These are phyloP conservation scores for Dolomedes plantarius DNA, from an alignment of 2,888 invertebrate genomes.

Conservation along the genomic window DNA sequence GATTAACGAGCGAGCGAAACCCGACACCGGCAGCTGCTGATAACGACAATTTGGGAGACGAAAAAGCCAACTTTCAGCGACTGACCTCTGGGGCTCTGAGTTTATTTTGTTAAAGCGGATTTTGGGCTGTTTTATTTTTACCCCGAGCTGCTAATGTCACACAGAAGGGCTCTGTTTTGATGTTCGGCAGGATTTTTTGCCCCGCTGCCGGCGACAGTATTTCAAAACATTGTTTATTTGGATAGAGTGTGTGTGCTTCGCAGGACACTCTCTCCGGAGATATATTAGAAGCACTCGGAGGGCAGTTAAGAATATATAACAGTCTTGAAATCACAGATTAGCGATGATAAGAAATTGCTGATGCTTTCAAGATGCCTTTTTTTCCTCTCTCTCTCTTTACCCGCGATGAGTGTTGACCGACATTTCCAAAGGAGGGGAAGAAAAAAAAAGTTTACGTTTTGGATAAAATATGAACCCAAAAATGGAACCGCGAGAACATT, in stretches of 20 bases:
- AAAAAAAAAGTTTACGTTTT: too few species aligned
- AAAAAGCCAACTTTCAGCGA: background rate
- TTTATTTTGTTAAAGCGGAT: slow-evolving; percentile 24
- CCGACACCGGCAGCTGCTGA: slow-evolving; percentile 9
- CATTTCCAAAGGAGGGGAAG: too few species aligned
- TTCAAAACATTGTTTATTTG: slow-evolving; percentile 15
- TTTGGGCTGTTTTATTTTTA: slow-evolving; percentile 1
- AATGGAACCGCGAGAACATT: too few species aligned
- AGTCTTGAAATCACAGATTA: background rate
- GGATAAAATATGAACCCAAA: too few species aligned
- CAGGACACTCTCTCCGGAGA: background rate
- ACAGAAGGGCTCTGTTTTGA: slow-evolving; percentile 4
- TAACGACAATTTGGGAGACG: slow-evolving; percentile 14
- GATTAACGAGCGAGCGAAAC: slow-evolving; percentile 17
- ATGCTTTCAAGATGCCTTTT: background rate
- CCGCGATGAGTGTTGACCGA: too few species aligned
- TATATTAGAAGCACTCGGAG: background rate
- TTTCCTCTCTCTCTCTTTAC: background rate
- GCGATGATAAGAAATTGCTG: background rate
- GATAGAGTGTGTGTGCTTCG: background rate
- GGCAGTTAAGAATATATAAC: background rate
- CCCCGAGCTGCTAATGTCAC: slow-evolving; percentile 3
- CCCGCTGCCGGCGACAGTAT: background rate
- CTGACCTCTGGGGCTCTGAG: background rate
- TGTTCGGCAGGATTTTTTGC: slow-evolving; percentile 5